Base-by-base conservation (phyloP, 2,113 vertebrate genomes). In the Rhinichthys klamathensis region DNA sequence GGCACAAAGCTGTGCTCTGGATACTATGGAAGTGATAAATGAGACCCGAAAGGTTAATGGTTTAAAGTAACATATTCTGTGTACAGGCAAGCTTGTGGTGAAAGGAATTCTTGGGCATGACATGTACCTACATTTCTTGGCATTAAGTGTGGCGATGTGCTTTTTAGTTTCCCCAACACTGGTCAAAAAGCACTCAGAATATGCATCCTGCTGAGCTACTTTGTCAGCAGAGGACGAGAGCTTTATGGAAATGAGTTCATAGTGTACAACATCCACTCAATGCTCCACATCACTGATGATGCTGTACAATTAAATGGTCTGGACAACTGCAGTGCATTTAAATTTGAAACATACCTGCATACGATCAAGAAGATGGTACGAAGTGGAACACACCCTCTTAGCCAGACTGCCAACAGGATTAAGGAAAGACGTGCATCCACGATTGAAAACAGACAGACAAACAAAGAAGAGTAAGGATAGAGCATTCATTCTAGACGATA, bases 271-370 rank as follows among this genome's bases (percentile, higher is more conserved):
- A 16, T 32, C 5, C 80, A 78, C 44, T 35, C 75, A 6, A 72
- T 80, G 86, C 65, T 87, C 15, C 86, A 87, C 65, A 84, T 83
- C 6, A n/a, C 58, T 60, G 58, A 60, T 23, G 56, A 60, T 60
- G 58, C 58, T 60, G 23, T 25, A n/a, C 58, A 23, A 21, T 80
- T 80, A 21, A 51, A 49, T 30, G 74, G 82, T 5, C 60, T 87
- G 49, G 82, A 82, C 70, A 82, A 81, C 23, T 81, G 77, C 49
- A 81, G 84, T 44, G 73, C 77, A 10, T 81, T 86, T 49, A 41
- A 23, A 30, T 86, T 82, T 27, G 54, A 86, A 75, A 74, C 51
- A 4, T 13, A 63, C 23, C 60, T 80, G 16, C 13, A 56, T 49
- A 51, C 54, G 3, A 21, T 23, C 15, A 65, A 56, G 38, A 85